A percentile compares a stretch with the other conserved stretches of the same genome.
These are phyloP conservation scores for Mormyrus lacerda DNA, from an alignment of 2,113 vertebrate genomes.

Conservation along the genomic window DNA sequence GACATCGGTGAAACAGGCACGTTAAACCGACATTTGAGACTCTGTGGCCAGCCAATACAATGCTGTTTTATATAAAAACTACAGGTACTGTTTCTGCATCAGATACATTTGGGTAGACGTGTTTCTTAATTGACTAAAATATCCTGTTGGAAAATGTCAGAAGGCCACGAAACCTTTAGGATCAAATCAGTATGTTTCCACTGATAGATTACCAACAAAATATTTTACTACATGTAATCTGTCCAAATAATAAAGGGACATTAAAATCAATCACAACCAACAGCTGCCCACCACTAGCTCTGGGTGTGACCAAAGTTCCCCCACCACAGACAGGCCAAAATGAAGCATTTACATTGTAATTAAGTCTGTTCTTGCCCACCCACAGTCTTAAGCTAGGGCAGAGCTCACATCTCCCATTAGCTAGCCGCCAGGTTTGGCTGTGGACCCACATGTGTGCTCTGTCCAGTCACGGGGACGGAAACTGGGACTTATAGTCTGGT, in stretches of 20 bases:
- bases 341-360: not conserved
- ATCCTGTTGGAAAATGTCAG: not conserved
- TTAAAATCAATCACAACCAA: not conserved
- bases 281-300: not conserved
- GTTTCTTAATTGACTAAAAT: not conserved
- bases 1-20: not conserved
- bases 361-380: not conserved
- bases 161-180: not conserved
- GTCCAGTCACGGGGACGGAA: not conserved
- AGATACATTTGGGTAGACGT: not conserved
- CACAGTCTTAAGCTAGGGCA: not conserved
- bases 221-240: not conserved
- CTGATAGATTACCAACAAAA: not conserved
- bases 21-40: not conserved
- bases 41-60: not conserved
- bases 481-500: not conserved
- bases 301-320: not conserved
- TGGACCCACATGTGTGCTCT: not conserved
- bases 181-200: not conserved
- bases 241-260: not conserved
- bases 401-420: not conserved
- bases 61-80: not conserved
- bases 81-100: not conserved
- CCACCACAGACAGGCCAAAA: not conserved
- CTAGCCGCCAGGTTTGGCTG: not conserved